A percentile compares a stretch with the other conserved stretches of the same genome.
phyloP scores from a whole-genome alignment of 2,797 vertebrate species.

The Tangara arthus region DNA sequence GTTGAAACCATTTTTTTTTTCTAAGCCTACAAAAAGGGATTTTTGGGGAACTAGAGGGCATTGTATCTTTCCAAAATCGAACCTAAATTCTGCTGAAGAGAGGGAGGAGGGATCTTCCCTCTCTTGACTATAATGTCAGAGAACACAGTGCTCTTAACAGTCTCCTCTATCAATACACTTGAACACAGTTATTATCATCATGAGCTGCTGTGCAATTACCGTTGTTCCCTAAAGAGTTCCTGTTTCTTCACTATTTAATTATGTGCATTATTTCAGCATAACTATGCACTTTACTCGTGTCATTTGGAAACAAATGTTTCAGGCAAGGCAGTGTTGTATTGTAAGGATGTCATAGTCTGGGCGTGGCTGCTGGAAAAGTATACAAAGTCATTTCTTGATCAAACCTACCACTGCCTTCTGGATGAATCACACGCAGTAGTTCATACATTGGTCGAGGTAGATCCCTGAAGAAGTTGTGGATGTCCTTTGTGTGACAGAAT shows the following conservation, averaged over 20 bases:
- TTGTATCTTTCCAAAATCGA: neutral
- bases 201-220: slow-evolving; percentile 29
- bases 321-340: neutral
- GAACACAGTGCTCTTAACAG: neutral
- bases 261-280: slow-evolving; percentile 6
- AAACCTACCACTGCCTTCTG: neutral
- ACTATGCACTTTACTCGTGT: neutral
- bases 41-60: neutral
- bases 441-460: neutral
- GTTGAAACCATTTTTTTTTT: neutral
- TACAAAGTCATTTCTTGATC: neutral
- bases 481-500: neutral
- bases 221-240: neutral
- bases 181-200: slow-evolving; percentile 16
- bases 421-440: neutral
- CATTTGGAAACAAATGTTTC: slow-evolving; percentile 5
- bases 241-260: slow-evolving; percentile 30
- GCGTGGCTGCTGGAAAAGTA: neutral
- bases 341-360: neutral
- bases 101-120: neutral
- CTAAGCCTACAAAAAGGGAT: neutral
- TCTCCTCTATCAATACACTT: neutral
- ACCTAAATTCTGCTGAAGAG: neutral
- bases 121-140: neutral
- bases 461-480: neutral